Evolutionary conservation across 2,888 invertebrate species (phyloP).

Genomic region (Heliconius erato): DNA sequence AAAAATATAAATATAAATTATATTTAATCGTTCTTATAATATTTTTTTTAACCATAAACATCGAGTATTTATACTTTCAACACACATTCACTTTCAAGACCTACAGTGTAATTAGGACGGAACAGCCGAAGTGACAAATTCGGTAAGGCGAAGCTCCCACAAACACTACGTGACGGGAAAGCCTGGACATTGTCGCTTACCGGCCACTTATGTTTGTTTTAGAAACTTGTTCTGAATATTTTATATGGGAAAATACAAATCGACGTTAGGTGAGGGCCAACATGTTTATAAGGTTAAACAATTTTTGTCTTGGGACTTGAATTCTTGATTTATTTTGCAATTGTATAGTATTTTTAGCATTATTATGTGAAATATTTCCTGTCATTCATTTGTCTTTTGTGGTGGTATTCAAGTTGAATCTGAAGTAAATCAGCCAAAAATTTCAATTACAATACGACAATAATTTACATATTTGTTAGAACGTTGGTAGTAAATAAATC

Average conservation of each 20-base stretch:
- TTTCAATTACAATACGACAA: background rate
- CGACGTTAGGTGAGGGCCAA: conserved; percentile 34
- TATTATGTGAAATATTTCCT: background rate
- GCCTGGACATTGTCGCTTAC: conserved; percentile 45
- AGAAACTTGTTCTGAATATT: conserved; percentile 47
- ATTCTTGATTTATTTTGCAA: conserved; percentile 6
- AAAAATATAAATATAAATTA: too few species aligned
- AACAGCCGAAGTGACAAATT: conserved; percentile 44
- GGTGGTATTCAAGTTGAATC: background rate
- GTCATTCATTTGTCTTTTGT: background rate
- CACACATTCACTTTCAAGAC: conserved; percentile 22
- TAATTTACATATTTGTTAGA: too few species aligned
- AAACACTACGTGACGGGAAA: conserved; percentile 51
- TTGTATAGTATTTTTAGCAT: background rate
- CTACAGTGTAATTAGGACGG: conserved; percentile 42
- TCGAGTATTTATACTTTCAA: background rate
- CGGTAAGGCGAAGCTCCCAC: conserved; percentile 40
- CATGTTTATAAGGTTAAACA: conserved; percentile 35
- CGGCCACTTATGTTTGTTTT: conserved; percentile 50
- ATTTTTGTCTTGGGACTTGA: conserved; percentile 5
- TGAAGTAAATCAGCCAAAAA: background rate
- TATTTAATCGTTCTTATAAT: too few species aligned
- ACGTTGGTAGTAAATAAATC: too few species aligned
- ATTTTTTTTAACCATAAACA: background rate
- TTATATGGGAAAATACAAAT: conserved; percentile 47